These are phyloP conservation scores for Vannuccia rotundouncinata DNA, from an alignment of 2,888 invertebrate species.

Conservation along the genomic window DNA sequence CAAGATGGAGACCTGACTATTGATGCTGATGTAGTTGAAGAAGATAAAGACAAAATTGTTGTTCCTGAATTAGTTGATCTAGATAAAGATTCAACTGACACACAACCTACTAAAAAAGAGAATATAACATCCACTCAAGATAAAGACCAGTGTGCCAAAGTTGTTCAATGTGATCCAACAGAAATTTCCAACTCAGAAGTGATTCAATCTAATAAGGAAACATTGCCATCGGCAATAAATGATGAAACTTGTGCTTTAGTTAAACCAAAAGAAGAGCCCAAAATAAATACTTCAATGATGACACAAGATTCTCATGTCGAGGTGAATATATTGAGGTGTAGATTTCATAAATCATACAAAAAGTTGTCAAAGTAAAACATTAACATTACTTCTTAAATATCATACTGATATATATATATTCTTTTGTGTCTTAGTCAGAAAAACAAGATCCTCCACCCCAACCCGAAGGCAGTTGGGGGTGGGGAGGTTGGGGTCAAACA, in stretches of 20 bases:
- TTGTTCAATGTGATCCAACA: neutral
- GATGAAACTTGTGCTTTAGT: neutral
- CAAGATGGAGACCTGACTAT: neutral
- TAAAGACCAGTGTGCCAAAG: neutral
- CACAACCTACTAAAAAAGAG: no score
- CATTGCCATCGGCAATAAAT: neutral
- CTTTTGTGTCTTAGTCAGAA: neutral
- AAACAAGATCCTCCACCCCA: neutral
- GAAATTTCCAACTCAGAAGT: neutral
- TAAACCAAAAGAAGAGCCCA: neutral
- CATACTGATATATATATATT: no score
- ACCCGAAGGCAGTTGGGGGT: constrained; percentile 51
- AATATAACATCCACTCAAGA: neutral
- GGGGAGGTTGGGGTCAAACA: constrained; percentile 73
- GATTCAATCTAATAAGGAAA: neutral
- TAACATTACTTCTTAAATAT: neutral
- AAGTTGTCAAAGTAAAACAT: no score
- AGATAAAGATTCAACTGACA: no score
- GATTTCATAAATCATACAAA: no score
- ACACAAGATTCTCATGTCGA: no score
- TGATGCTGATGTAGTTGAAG: neutral
- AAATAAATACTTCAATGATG: neutral
- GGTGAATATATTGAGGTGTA: no score
- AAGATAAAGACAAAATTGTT: neutral
- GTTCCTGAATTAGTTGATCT: no score